Base-by-base conservation (phyloP, 2,888 invertebrate species). In the Sialis lutaria region DNA sequence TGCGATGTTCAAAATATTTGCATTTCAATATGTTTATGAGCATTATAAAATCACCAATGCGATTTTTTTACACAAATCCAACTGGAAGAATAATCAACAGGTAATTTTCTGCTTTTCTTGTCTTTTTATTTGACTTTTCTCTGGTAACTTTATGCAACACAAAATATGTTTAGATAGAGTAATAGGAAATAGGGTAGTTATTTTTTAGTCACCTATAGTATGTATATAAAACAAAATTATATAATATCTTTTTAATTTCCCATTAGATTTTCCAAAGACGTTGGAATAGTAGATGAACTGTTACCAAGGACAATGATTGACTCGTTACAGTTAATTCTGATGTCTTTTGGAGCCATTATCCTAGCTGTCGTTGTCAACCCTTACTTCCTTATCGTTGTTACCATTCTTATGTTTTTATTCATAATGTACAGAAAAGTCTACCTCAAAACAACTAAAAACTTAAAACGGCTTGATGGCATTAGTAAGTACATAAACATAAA, bases 31-130 rank as follows among this genome's bases (percentile, higher is more conserved):
- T 86, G 80, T 85, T 87, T 60, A 64, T 67, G 50, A 64, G 67
- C 35, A 70, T 78, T 50, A 57, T 67, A n/a, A 57, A 57, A 33
- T 67, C 75, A 1, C 68, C 71, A 1, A 75, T 82, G 67, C 60
- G 72, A 47, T 91, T 91, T 63, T 92, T 89, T 59, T 87, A 90
- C 56, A 79, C 77, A 0, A 91, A 90, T 62, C 86, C 89, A 2
- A 76, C 80, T 54, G 83, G 84, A 34, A 71, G 83, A 46, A 84
- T 91, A 51, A 68, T 91, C 41, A 82, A 82, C 52, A 55, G 44
- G 42, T 44, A 33, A 5, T 6, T 40, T 6, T 7, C n/a, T 40
- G 6, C 13, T n/a, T n/a, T n/a, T n/a, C n/a, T n/a, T n/a, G 6
- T 40, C 13, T 9, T 35, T 35, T 35, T 4, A 35, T 22, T n/a